Conservation (phyloP, 2,888 invertebrate species). For the Deilephila porcellus region DNA sequence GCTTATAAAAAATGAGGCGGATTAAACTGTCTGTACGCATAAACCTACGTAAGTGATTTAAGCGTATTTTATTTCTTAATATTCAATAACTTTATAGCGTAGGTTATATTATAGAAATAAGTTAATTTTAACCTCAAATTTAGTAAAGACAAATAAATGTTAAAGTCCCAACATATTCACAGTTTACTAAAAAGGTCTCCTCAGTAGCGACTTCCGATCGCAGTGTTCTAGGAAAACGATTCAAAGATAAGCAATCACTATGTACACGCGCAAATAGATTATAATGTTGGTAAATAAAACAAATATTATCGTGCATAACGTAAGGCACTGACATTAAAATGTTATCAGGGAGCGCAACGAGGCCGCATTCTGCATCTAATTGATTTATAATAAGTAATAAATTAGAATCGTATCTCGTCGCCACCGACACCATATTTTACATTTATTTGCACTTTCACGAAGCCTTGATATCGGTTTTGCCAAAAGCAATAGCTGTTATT, state of each 20-base stretch:
- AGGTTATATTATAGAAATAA: too few species aligned
- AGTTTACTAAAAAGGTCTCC: neutral
- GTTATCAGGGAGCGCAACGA: slow-evolving; percentile 27
- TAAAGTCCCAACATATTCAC: neutral
- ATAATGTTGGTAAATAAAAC: slow-evolving; percentile 23
- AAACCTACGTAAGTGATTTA: neutral
- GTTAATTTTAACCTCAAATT: too few species aligned
- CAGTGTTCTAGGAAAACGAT: neutral
- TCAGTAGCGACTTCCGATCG: neutral
- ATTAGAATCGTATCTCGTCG: slow-evolving; percentile 30
- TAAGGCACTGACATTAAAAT: slow-evolving; percentile 31
- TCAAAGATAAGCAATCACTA: neutral
- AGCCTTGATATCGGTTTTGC: slow-evolving; percentile 11
- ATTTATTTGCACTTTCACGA: slow-evolving; percentile 14
- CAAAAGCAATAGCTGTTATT: neutral
- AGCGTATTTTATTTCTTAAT: neutral
- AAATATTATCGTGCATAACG: slow-evolving; percentile 8
- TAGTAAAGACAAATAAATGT: neutral
- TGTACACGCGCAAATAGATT: slow-evolving; percentile 17
- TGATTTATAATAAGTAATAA: slow-evolving; percentile 50
- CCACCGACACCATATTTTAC: slow-evolving; percentile 18
- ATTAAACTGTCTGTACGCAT: slow-evolving; percentile 12
- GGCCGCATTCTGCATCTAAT: slow-evolving; percentile 35
- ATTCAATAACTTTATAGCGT: too few species aligned
- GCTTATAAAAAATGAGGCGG: neutral